Base-by-base conservation (phyloP, 2,113 vertebrate genomes). In the Dipodomys stephensi region DNA sequence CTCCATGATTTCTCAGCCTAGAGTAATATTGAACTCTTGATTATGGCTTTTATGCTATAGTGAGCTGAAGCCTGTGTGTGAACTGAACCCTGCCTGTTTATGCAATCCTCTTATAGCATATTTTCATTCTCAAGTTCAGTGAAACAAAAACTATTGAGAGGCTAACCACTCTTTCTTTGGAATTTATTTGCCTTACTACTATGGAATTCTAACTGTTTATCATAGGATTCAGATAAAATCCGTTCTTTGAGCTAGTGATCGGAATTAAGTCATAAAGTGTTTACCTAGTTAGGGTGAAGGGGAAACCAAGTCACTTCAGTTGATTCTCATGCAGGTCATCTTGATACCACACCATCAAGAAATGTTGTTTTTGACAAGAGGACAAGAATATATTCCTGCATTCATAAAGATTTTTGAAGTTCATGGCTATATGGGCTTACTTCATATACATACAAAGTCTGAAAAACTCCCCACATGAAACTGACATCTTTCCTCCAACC, bases 321-420 rank as follows among this genome's bases (percentile, higher is more conserved):
- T 91, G 74, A 91, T 57, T 93, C n/a, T 94, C 44, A 73, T 22
- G 11, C 25, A 83, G 10, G 4, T 65, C 35, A 82, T 78, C 64
- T 90, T 92, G 60, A 60, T 23, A 74, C n/a, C 35, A 57, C 19
- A 27, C 30, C 83, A 46, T 57, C 88, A 30, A 76, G 44, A 87
- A 86, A 82, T 60, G 78, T 46, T 87, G 28, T 74, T 86, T 83
- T 83, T 46, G 35, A 49, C 73, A 25, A 73, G 79, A 92, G 10
- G 64, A 88, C 46, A 78, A 30, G 46, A 90, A 46, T 88, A 0
- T 74, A 91, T 88, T 83, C 30, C 67, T 18, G 69, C 5, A 81
- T 30, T 84, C 11, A 90, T 57, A 85, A 77, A 94, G 46, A 2
- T 65, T 68, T 90, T 67, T 87, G 82, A 77, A 81, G 49, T 88